These are phyloP conservation scores for Iselma pallidipennis DNA, from an alignment of 2,888 invertebrate genomes.

Conservation along the genomic window DNA sequence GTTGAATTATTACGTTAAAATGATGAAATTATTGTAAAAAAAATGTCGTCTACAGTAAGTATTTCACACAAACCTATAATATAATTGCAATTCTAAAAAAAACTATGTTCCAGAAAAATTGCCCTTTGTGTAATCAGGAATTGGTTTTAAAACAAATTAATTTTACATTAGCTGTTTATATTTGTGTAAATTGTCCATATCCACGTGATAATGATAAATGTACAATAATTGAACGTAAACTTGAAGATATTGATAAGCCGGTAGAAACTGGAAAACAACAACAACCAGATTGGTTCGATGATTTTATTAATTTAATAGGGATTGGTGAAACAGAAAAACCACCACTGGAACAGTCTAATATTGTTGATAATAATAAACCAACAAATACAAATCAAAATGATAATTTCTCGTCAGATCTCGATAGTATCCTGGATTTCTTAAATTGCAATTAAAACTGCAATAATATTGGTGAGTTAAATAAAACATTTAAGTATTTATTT, in stretches of 20 bases:
- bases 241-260: conserved; percentile 28
- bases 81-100: too few relatives aligned
- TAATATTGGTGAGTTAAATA: neutral
- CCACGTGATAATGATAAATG: conserved; percentile 31
- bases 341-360: neutral
- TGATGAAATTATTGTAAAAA: too few relatives aligned
- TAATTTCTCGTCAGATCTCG: neutral
- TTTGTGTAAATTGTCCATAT: conserved; percentile 37
- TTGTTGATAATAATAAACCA: neutral
- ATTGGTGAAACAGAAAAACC: neutral
- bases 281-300: conserved; percentile 7
- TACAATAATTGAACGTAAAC: conserved; percentile 27
- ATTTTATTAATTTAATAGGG: neutral
- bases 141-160: conserved; percentile 36
- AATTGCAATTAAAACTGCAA: neutral
- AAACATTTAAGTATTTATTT: neutral
- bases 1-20: too few relatives aligned
- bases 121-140: conserved; percentile 32
- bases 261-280: neutral
- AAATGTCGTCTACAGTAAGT: too few relatives aligned
- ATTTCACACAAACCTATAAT: too few relatives aligned
- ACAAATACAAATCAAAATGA: neutral
- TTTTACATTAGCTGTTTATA: conserved; percentile 30
- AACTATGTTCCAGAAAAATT: conserved; percentile 18
- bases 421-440: neutral